phyloP scores from a whole-genome alignment of 2,888 invertebrate species.

The Ochropacha duplaris region DNA sequence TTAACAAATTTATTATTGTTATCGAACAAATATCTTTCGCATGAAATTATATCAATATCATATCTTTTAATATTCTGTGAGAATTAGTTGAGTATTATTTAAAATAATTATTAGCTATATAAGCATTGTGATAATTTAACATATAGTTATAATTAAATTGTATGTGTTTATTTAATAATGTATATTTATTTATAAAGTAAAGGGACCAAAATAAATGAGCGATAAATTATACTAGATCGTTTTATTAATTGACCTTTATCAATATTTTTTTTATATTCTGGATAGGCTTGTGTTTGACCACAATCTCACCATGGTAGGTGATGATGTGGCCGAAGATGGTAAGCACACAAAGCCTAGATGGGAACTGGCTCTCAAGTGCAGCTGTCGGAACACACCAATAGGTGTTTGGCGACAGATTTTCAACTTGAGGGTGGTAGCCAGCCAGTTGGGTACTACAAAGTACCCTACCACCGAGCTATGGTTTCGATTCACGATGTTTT shows the following conservation, averaged over 20 bases:
- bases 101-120: constrained; percentile 1
- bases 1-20: not conserved
- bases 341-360: too few relatives aligned
- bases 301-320: too few relatives aligned
- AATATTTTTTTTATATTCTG: too few relatives aligned
- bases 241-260: constrained; percentile 12
- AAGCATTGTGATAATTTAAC: constrained; percentile 32
- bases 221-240: constrained; percentile 25
- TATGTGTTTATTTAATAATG: constrained; percentile 28
- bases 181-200: constrained; percentile 33
- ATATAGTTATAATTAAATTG: constrained; percentile 30
- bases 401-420: too few relatives aligned
- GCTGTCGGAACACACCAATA: too few relatives aligned
- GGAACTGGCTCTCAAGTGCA: too few relatives aligned
- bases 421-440: too few relatives aligned
- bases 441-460: too few relatives aligned
- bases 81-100: not conserved
- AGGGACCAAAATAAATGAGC: constrained; percentile 69
- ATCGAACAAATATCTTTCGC: not conserved
- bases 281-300: too few relatives aligned
- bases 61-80: not conserved
- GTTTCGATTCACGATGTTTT: too few relatives aligned
- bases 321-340: too few relatives aligned
- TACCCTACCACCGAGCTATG: too few relatives aligned
- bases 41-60: not conserved